Percentiles rank a stretch among this genome's conserved stretches.
phyloP scores from a whole-genome alignment of 1,140 invertebrate species.

The Babylonia areolata region DNA sequence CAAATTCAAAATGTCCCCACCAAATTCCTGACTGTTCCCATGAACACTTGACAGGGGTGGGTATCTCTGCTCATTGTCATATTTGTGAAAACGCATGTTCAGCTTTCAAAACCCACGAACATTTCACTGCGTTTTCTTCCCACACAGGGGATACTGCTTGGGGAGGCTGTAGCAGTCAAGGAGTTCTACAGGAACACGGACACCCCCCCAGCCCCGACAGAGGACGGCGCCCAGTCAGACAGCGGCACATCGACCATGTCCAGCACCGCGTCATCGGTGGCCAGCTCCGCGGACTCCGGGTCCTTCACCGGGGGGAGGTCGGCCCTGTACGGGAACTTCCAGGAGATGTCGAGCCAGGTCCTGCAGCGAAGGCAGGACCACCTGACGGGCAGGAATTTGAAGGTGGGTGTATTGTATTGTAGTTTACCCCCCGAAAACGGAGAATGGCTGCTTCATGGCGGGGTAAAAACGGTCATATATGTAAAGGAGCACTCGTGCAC shows the following conservation, averaged over 20 bases:
- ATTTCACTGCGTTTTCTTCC: too few relatives aligned
- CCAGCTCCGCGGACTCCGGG: neutral
- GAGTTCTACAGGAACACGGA: slow-evolving; percentile 12
- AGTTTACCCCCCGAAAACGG: too few relatives aligned
- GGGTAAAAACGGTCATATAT: too few relatives aligned
- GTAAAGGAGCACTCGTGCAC: too few relatives aligned
- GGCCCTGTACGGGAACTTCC: slow-evolving; percentile 30
- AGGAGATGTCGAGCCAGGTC: neutral
- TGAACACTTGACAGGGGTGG: too few relatives aligned
- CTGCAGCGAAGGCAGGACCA: neutral
- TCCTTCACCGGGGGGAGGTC: neutral
- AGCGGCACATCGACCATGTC: slow-evolving; percentile 28
- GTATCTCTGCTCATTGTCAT: too few relatives aligned
- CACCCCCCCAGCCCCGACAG: neutral
- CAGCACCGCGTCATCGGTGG: neutral
- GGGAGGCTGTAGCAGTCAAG: slow-evolving; percentile 6
- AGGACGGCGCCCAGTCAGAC: neutral
- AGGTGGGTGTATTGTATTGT: slow-evolving; percentile 22
- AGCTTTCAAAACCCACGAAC: too few relatives aligned
- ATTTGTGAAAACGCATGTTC: too few relatives aligned
- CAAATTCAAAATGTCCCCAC: too few relatives aligned
- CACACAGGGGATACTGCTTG: slow-evolving; percentile 7
- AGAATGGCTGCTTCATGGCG: too few relatives aligned
- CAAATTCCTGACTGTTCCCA: too few relatives aligned
- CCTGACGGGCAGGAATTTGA: neutral